Conservation (phyloP, 2,113 vertebrate genomes). For the Pteronura brasiliensis region DNA sequence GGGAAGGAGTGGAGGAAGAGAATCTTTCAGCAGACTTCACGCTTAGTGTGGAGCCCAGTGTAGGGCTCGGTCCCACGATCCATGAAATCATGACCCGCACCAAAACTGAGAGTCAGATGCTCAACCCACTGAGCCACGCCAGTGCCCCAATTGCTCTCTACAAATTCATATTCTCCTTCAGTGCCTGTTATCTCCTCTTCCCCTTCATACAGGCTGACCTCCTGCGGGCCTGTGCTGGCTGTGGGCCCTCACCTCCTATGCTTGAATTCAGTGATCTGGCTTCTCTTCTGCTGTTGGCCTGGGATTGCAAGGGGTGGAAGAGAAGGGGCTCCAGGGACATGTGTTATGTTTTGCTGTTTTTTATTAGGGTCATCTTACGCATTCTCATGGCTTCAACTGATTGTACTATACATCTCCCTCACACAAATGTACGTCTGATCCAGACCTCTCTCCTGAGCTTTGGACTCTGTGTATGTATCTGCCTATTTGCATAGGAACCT, state of each 20-base stretch:
- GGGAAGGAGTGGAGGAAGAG: background rate
- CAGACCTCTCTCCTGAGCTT: background rate
- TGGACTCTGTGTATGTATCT: background rate
- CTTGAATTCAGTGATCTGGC: background rate
- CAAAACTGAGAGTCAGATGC: background rate
- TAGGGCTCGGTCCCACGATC: background rate
- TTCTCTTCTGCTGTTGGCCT: background rate
- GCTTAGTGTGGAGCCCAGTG: background rate
- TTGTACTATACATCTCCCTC: background rate
- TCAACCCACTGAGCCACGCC: background rate
- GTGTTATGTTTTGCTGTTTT: background rate
- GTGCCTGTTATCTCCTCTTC: background rate
- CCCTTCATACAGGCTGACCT: background rate
- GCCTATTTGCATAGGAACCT: background rate
- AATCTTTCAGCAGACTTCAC: background rate
- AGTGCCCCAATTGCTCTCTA: background rate
- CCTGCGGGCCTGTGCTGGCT: too few species aligned
- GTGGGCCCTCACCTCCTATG: background rate
- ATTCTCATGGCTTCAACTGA: background rate
- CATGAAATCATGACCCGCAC: background rate
- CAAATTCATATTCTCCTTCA: background rate
- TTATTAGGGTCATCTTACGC: background rate
- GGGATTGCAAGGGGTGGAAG: background rate
- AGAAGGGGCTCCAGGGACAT: background rate
- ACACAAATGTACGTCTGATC: background rate